Conservation (phyloP, 2,797 vertebrate genomes). For the Anguilla anguilla region DNA sequence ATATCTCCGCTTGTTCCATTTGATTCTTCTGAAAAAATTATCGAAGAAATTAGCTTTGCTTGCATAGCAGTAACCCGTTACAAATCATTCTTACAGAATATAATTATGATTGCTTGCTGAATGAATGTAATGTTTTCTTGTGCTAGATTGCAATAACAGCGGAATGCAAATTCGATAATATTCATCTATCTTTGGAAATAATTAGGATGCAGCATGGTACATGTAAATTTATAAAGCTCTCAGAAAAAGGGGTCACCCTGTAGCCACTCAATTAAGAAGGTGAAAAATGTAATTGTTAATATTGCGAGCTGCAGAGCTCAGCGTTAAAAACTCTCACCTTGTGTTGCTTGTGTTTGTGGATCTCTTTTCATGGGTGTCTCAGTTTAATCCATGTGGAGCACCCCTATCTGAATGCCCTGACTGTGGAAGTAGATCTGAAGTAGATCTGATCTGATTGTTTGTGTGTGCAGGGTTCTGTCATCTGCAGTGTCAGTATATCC, state of each 20-base stretch:
- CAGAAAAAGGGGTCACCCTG: neutral
- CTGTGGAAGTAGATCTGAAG: too few relatives aligned
- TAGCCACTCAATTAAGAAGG: neutral
- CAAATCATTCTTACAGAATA: neutral
- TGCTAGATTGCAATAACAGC: neutral
- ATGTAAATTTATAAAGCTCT: neutral
- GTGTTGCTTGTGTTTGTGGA: neutral
- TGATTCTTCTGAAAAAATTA: neutral
- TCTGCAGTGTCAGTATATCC: too few relatives aligned
- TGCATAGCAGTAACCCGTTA: neutral
- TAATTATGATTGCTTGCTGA: conserved; percentile 11
- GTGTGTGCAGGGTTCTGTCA: too few relatives aligned
- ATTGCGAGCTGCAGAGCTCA: neutral
- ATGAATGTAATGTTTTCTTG: neutral
- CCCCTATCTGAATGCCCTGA: too few relatives aligned
- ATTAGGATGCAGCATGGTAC: neutral
- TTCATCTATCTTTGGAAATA: neutral
- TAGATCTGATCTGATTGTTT: too few relatives aligned
- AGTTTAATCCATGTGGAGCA: neutral
- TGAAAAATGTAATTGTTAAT: neutral
- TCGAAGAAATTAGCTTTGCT: neutral
- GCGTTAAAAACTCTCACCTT: neutral
- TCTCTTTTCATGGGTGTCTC: neutral
- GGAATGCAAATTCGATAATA: neutral
- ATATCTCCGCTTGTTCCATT: neutral